Conservation (phyloP, 2,888 invertebrate species). For the Pseudanteris insignis region DNA sequence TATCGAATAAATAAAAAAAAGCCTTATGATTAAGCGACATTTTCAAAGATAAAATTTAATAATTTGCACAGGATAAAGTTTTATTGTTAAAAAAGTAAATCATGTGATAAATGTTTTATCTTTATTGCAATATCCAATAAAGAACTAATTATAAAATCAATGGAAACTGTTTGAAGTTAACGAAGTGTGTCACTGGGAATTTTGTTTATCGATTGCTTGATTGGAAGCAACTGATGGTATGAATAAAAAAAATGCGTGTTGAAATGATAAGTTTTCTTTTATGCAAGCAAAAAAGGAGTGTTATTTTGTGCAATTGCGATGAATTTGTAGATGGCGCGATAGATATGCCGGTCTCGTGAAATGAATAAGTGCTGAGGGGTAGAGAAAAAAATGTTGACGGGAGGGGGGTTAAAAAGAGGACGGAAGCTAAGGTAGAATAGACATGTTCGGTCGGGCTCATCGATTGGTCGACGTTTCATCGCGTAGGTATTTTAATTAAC, state of each 20-base stretch:
- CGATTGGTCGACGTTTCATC: constrained; percentile 29
- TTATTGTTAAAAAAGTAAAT: not conserved
- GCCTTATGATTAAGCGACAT: too few species aligned
- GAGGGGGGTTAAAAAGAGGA: constrained; percentile 6
- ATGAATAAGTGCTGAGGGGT: too few species aligned
- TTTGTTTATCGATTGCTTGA: constrained; percentile 18
- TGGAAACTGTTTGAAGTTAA: too few species aligned
- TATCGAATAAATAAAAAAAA: too few species aligned
- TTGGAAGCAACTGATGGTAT: constrained; percentile 13
- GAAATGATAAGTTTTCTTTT: constrained; percentile 21
- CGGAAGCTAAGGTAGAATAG: constrained; percentile 28
- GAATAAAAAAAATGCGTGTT: constrained; percentile 27
- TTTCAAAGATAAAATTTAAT: too few species aligned
- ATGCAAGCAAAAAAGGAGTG: constrained; percentile 24
- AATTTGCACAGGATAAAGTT: too few species aligned
- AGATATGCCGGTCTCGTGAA: constrained; percentile 7
- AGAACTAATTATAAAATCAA: too few species aligned
- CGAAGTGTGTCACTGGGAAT: too few species aligned
- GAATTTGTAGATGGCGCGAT: constrained; percentile 30
- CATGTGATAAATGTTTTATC: not conserved
- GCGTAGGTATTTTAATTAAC: constrained; percentile 58
- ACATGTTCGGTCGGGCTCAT: constrained; percentile 33
- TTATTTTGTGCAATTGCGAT: constrained; percentile 25
- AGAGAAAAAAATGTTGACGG: too few species aligned
- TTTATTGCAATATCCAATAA: too few species aligned